phyloP scores from a whole-genome alignment of 1,140 invertebrate species.

The Drosophila mauritiana region DNA sequence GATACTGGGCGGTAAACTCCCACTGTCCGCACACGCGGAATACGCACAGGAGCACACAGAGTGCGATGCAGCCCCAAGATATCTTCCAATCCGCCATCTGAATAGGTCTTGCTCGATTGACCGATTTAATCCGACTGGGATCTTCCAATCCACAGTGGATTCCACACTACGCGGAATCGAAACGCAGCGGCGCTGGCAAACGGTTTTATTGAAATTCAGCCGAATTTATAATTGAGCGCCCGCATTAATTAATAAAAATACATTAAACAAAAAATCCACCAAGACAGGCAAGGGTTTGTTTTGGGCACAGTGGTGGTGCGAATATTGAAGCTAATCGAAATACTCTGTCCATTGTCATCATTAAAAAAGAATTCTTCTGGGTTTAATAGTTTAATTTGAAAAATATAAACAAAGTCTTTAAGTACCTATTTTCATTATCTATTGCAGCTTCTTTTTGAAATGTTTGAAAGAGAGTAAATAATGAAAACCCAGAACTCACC shows the following conservation, averaged over 20 bases:
- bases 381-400: too few relatives aligned
- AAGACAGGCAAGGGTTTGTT: slow-evolving; percentile 23
- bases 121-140: slow-evolving; percentile 39
- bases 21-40: slow-evolving; percentile 24
- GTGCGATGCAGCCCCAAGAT: slow-evolving; percentile 1
- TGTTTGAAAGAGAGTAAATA: background rate
- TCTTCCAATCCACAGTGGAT: slow-evolving; percentile 4
- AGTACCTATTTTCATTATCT: too few relatives aligned
- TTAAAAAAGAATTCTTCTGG: background rate
- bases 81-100: slow-evolving; percentile 24
- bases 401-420: too few relatives aligned
- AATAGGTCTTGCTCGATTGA: slow-evolving; percentile 32
- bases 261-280: slow-evolving; percentile 39
- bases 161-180: slow-evolving; percentile 3
- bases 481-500: background rate
- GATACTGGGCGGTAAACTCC: background rate
- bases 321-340: background rate
- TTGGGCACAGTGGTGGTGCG: slow-evolving; percentile 17
- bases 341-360: background rate
- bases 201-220: slow-evolving; percentile 46
- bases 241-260: slow-evolving; percentile 64
- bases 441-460: background rate
- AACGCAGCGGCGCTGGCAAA: slow-evolving; percentile 17
- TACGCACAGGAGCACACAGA: slow-evolving; percentile 16
- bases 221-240: slow-evolving; percentile 55